Conservation (phyloP, 1,140 invertebrate genomes). For the Heliconius nattereri region DNA sequence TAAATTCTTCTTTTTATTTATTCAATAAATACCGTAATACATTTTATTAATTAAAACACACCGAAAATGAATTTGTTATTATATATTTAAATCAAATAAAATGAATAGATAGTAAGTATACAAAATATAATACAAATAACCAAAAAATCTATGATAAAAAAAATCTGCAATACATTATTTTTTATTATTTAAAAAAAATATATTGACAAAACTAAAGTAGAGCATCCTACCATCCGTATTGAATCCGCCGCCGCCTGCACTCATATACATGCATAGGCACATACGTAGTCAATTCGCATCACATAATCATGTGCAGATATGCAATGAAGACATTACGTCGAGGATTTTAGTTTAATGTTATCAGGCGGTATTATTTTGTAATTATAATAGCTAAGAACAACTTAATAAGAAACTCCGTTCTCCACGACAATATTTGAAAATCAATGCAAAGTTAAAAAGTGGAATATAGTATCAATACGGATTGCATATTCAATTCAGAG, state of each 20-base stretch:
- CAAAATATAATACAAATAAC: background rate
- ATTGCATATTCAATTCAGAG: too few relatives aligned
- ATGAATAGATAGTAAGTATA: too few relatives aligned
- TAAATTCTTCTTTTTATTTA: too few relatives aligned
- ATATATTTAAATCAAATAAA: too few relatives aligned
- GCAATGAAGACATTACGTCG: constrained; percentile 57
- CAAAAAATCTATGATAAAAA: background rate
- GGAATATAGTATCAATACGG: too few relatives aligned
- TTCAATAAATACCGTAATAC: too few relatives aligned
- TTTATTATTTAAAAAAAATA: background rate
- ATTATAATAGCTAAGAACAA: too few relatives aligned
- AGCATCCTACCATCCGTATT: constrained; percentile 38
- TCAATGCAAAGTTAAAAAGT: too few relatives aligned
- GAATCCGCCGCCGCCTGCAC: constrained; percentile 38
- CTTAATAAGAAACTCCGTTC: too few relatives aligned
- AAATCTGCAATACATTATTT: background rate
- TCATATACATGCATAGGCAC: constrained; percentile 38
- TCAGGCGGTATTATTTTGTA: background rate
- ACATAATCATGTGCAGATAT: constrained; percentile 45
- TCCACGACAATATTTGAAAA: too few relatives aligned
- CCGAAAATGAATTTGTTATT: too few relatives aligned
- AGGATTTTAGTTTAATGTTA: constrained; percentile 1
- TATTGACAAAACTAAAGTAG: constrained; percentile 33
- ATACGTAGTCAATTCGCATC: constrained; percentile 53
- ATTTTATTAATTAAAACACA: too few relatives aligned